Conservation (phyloP, 2,113 vertebrate genomes). For the Trinectes maculatus region DNA sequence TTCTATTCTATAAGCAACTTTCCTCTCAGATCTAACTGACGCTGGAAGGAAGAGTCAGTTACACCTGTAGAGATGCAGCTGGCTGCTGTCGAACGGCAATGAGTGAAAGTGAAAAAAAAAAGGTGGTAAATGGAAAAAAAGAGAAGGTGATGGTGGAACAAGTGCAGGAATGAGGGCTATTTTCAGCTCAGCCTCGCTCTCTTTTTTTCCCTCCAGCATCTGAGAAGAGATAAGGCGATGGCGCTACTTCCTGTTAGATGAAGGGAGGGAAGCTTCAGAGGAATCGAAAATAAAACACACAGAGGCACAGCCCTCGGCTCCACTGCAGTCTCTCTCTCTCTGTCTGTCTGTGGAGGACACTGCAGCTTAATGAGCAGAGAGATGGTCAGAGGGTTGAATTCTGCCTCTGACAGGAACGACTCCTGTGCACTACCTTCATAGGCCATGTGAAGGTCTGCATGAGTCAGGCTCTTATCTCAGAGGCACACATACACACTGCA, state of each 20-base stretch:
- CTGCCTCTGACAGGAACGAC: slow-evolving; percentile 5
- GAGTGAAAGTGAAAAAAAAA: neutral
- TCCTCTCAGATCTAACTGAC: too few species aligned
- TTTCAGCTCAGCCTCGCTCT: neutral
- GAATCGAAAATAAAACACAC: neutral
- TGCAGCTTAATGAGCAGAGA: slow-evolving; percentile 17
- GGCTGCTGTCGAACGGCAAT: neutral
- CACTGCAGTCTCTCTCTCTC: too few species aligned
- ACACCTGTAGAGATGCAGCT: too few species aligned
- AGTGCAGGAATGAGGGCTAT: slow-evolving; percentile 2
- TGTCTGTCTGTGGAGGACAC: slow-evolving; percentile 3
- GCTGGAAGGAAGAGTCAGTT: too few species aligned
- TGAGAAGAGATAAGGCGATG: neutral
- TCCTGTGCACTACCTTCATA: neutral
- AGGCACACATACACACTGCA: neutral
- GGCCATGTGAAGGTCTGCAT: slow-evolving; percentile 26
- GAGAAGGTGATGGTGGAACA: neutral
- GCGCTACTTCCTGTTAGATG: neutral
- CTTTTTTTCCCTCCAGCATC: neutral
- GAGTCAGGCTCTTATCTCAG: slow-evolving; percentile 43
- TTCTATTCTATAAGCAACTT: too few species aligned
- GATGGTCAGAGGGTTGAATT: neutral
- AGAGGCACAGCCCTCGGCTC: rapidly evolving
- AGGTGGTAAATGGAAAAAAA: neutral
- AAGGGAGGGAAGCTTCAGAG: neutral